Conservation (phyloP, 92 coral and sea anemone species). For the Blastomussa wellsi region DNA sequence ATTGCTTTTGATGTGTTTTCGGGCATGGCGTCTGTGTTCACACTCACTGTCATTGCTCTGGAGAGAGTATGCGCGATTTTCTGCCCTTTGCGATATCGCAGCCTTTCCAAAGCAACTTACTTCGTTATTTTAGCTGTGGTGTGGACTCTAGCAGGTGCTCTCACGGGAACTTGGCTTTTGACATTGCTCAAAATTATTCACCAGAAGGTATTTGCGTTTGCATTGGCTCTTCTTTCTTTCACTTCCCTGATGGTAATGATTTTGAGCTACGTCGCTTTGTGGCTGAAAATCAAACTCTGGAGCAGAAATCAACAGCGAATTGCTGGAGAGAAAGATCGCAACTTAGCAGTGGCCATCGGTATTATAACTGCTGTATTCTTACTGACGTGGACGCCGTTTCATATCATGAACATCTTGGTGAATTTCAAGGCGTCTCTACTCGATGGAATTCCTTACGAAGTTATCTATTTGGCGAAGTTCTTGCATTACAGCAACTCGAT, state of each 20-base stretch:
- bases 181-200: constrained; percentile 41
- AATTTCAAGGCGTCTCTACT: constrained; percentile 49
- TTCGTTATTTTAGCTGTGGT: constrained; percentile 33
- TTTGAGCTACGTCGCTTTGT: constrained; percentile 57
- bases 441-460: constrained; percentile 43
- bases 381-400: constrained; percentile 78
- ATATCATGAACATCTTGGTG: constrained; percentile 69
- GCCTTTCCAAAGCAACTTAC: constrained; percentile 46
- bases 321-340: constrained; percentile 53
- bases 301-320: constrained; percentile 39
- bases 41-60: constrained; percentile 69
- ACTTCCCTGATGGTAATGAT: constrained; percentile 63
- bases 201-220: constrained; percentile 48
- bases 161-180: constrained; percentile 53
- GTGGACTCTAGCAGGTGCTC: constrained; percentile 68
- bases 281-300: constrained; percentile 67
- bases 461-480: constrained; percentile 65
- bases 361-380: constrained; percentile 68
- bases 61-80: constrained; percentile 72
- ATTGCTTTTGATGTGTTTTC: constrained; percentile 65
- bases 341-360: constrained; percentile 61
- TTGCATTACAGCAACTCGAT: constrained; percentile 78
- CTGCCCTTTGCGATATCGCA: constrained; percentile 68
- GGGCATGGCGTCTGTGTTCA: constrained; percentile 77
- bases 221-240: constrained; percentile 56